phyloP scores from a whole-genome alignment of 2,888 invertebrate genomes.

The Fragum fragum region DNA sequence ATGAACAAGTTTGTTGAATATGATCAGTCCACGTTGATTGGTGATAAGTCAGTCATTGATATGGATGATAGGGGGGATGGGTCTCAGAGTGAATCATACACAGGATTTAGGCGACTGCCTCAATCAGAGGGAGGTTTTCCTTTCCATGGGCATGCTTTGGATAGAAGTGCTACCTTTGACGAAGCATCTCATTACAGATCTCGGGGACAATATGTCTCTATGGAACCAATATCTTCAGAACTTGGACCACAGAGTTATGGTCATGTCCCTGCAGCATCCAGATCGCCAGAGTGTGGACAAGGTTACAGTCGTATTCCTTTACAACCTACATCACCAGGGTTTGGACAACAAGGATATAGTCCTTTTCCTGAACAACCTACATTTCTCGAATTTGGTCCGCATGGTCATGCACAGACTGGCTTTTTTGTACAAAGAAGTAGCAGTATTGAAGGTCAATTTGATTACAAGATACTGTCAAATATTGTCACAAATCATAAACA shows the following conservation, averaged over 20 bases:
- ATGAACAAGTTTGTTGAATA: constrained; percentile 14
- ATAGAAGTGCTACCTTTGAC: not conserved
- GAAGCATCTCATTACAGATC: not conserved
- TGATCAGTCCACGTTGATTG: constrained; percentile 6
- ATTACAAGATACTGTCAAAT: not conserved
- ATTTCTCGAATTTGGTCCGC: too few relatives aligned
- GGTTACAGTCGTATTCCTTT: too few relatives aligned
- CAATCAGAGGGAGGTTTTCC: not conserved
- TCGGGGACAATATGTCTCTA: not conserved
- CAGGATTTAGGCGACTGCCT: not conserved
- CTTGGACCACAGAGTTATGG: not conserved
- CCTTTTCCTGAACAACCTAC: too few relatives aligned
- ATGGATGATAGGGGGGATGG: not conserved
- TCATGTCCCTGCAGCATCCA: too few relatives aligned
- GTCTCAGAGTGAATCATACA: not conserved
- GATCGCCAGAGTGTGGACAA: too few relatives aligned
- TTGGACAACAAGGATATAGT: too few relatives aligned
- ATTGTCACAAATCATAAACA: constrained; percentile 30
- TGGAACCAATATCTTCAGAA: not conserved
- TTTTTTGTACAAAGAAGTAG: not conserved
- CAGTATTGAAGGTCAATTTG: not conserved
- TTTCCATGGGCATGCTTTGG: not conserved
- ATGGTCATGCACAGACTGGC: not conserved
- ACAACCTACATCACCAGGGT: too few relatives aligned
- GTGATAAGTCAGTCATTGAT: constrained; percentile 30